A percentile compares a stretch with the other conserved stretches of the same genome.
phyloP scores from a whole-genome alignment of 2,888 invertebrate genomes.

The Ischnus inquisitorius region DNA sequence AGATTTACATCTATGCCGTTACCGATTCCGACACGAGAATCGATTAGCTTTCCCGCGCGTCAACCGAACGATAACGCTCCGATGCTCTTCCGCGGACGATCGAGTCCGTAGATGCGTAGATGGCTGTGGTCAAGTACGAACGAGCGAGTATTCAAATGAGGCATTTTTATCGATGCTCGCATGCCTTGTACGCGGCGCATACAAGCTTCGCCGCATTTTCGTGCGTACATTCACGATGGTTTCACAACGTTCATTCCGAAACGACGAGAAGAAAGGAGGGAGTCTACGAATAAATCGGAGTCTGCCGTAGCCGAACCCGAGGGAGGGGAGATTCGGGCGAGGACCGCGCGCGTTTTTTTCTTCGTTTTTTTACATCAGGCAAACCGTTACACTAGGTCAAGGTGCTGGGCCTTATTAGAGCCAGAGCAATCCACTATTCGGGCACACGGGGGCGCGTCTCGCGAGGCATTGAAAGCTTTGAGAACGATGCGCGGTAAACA shows the following conservation, averaged over 20 bases:
- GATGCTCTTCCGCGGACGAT: not conserved
- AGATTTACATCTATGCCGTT: too few species aligned
- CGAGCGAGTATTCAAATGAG: constrained; percentile 55
- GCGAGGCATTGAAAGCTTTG: constrained; percentile 7
- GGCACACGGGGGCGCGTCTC: not conserved
- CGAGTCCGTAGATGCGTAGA: constrained; percentile 40
- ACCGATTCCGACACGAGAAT: not conserved
- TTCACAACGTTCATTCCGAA: constrained; percentile 21
- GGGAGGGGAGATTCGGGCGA: constrained; percentile 39
- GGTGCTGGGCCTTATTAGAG: constrained; percentile 37
- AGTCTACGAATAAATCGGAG: constrained; percentile 3
- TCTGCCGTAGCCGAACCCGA: not conserved
- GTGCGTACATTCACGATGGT: not conserved
- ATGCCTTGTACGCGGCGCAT: not conserved
- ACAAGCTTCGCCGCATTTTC: not conserved
- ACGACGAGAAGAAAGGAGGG: constrained; percentile 9
- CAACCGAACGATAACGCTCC: constrained; percentile 7
- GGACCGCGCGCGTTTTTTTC: constrained; percentile 13
- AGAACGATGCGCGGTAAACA: not conserved
- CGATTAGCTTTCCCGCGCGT: not conserved
- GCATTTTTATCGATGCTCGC: too few species aligned
- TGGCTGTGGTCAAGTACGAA: constrained; percentile 49
- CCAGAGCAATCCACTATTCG: not conserved
- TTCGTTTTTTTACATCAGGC: constrained; percentile 16
- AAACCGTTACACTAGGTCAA: constrained; percentile 56